Percentiles rank a stretch among this genome's conserved stretches.
Conservation (phyloP, 2,113 vertebrate genomes). For the Sinocyclocheilus maitianheensis region DNA sequence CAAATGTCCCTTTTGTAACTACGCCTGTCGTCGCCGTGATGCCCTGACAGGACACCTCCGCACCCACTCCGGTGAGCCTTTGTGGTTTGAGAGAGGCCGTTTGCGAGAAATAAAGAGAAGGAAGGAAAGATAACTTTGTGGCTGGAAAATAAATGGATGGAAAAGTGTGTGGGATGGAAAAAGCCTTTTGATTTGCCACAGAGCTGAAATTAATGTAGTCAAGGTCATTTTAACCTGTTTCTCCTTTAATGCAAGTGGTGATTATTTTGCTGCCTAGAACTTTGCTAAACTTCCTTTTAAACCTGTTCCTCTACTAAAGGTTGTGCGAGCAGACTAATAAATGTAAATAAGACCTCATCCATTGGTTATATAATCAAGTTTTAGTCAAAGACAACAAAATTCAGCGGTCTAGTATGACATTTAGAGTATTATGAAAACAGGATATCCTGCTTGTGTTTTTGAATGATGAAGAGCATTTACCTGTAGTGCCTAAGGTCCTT, state of each 20-base stretch:
- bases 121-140: constrained; percentile 19
- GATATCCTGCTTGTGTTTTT: constrained; percentile 74
- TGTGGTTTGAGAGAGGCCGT: constrained; percentile 15
- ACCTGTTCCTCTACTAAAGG: not conserved
- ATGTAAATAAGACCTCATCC: not conserved
- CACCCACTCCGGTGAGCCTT: constrained; percentile 86
- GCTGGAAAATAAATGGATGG: constrained; percentile 32
- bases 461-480: constrained; percentile 62
- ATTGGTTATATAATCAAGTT: constrained; percentile 8
- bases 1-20: constrained; percentile 94
- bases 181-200: constrained; percentile 21
- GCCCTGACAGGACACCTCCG: constrained; percentile 93
- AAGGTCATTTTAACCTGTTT: not conserved
- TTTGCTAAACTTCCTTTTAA: constrained; percentile 11
- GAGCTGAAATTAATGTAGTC: constrained; percentile 6
- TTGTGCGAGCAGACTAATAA: not conserved
- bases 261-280: constrained; percentile 8
- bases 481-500: constrained; percentile 56
- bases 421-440: constrained; percentile 75
- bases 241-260: constrained; percentile 27
- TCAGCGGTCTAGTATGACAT: constrained; percentile 70
- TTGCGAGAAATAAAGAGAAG: constrained; percentile 29
- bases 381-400: constrained; percentile 19
- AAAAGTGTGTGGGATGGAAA: constrained; percentile 49
- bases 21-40: constrained; percentile 91